A percentile compares a stretch with the other conserved stretches of the same genome.
phyloP scores from a whole-genome alignment of 2,888 invertebrate genomes.

The Amblyjoppa proteus region DNA sequence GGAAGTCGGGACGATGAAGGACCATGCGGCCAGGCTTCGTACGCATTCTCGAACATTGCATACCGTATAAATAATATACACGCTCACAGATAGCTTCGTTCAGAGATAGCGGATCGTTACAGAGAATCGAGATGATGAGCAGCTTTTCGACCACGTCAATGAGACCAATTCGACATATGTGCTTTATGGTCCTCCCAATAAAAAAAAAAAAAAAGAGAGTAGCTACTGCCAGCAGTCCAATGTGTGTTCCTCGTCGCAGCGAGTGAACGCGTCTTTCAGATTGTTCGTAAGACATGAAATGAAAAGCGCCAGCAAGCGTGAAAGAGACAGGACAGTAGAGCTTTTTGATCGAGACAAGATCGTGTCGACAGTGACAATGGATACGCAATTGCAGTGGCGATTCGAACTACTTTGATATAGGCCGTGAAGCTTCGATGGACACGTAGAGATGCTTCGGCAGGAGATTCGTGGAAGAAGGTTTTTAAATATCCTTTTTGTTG shows the following conservation, averaged over 20 bases:
- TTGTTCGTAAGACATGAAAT: not conserved
- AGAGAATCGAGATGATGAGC: not conserved
- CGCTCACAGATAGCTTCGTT: constrained; percentile 46
- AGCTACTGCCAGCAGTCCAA: constrained; percentile 1
- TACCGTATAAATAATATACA: constrained; percentile 14
- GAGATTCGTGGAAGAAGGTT: constrained; percentile 24
- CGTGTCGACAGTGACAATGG: not conserved
- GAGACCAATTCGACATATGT: not conserved
- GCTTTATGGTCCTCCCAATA: not conserved
- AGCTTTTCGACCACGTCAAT: not conserved
- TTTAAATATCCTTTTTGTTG: not conserved
- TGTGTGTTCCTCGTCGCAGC: constrained; percentile 1
- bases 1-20: constrained; percentile 24
- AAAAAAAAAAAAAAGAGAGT: constrained; percentile 2
- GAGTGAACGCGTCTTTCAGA: not conserved
- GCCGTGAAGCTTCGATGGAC: constrained; percentile 31
- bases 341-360: not conserved
- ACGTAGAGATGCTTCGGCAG: constrained; percentile 23
- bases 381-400: constrained; percentile 7
- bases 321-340: constrained; percentile 1
- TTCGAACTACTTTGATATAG: not conserved
- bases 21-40: constrained; percentile 51
- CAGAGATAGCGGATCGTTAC: constrained; percentile 17
- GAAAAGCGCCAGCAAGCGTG: constrained; percentile 17
- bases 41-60: constrained; percentile 64